Evolutionary conservation across 2,797 vertebrate species (phyloP).

Genomic region (Myotis pilosus): DNA sequence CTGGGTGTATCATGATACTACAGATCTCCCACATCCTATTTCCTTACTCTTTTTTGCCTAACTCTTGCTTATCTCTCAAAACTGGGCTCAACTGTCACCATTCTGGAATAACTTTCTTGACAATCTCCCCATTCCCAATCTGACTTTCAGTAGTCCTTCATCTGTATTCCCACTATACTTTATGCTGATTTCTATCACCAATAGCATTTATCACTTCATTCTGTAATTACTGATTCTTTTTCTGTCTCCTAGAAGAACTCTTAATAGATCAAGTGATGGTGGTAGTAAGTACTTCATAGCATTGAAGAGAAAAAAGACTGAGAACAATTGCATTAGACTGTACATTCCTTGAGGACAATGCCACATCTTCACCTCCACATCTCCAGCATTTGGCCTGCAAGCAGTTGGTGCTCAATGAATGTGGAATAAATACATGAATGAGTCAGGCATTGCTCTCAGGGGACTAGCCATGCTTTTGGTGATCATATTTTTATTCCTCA

Average conservation of each 20-base stretch:
- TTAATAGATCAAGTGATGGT: background rate
- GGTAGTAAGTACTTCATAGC: background rate
- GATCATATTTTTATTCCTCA: background rate
- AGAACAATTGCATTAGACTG: background rate
- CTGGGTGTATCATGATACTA: background rate
- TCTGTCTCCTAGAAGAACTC: background rate
- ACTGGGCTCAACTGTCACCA: background rate
- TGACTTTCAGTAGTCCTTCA: background rate
- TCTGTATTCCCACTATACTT: background rate
- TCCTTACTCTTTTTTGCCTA: background rate
- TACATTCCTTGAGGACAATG: background rate
- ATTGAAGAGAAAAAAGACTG: background rate
- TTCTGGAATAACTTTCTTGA: background rate
- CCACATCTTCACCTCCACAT: background rate
- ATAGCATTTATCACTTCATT: background rate
- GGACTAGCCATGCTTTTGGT: background rate
- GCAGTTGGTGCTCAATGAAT: background rate
- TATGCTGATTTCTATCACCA: conserved; percentile 1
- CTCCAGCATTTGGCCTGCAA: background rate
- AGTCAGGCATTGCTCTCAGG: background rate
- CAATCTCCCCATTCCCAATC: background rate
- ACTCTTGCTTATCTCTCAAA: background rate
- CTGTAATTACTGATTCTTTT: background rate
- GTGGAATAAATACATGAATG: background rate
- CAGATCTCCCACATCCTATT: background rate